Base-by-base conservation (phyloP, 1,140 invertebrate species). In the Meloidogyne floridensis region DNA sequence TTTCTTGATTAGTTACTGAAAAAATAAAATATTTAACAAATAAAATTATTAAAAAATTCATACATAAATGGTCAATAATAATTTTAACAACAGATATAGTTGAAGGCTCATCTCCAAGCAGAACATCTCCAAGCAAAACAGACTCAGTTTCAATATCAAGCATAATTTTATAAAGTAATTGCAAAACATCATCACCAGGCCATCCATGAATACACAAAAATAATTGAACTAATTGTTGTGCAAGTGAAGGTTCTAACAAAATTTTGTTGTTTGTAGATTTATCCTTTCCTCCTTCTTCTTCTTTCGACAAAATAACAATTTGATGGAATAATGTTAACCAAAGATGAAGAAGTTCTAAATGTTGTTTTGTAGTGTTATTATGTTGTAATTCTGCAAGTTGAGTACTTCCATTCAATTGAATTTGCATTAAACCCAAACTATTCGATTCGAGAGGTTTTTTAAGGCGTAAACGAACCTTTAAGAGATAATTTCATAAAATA, bases 11-110 rank as follows among this genome's bases (percentile, higher is more conserved):
- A 10, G 78, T 53, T 72, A 74, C 79, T 74, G 7, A 74, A 74
- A 77, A 80, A 75, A 9, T 15, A 43, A 79, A 10, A 32, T 32
- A 80, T 73, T 80, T 18, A 11, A 20, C 43, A 72, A 18, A 53
- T 18, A 10, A 79, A 72, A 72, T 18, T 78, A 42, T 69, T 11
- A 47, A 59, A 81, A n/a, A 81, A 32, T 32, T 32, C 80, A 20
- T 65, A 82, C 81, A 15, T 43, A 84, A 69, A 70, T 84, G 74
- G 18, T 85, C 59, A 42, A 85, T 76, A 18, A 84, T 75, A 10
- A 80, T 42, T 43, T 56, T 59, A 7, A 84, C 65, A 13, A 84
- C 15, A 8, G 84, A 85, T 18, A 42, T 75, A 13, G 84, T 70
- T 18, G 73, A 69, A 32, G 84, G 9, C 32, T 72, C 15, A 77